These are phyloP conservation scores for Panthera tigris DNA, from an alignment of 2,113 vertebrate genomes.

Conservation along the genomic window DNA sequence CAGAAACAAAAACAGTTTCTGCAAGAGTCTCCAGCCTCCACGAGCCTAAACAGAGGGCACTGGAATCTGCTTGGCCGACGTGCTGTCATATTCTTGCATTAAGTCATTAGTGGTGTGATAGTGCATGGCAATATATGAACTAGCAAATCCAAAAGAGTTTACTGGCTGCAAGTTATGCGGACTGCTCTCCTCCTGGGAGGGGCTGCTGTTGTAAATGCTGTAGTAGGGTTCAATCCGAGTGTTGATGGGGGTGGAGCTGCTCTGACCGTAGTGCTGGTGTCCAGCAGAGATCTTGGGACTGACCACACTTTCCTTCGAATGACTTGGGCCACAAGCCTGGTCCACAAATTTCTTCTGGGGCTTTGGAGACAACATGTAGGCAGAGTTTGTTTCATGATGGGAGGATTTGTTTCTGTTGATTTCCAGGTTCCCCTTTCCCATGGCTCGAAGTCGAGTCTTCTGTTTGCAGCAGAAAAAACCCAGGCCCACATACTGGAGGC, in stretches of 20 bases:
- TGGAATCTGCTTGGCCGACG: slow-evolving; percentile 90
- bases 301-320: slow-evolving; percentile 87
- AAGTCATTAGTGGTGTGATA: slow-evolving; percentile 89
- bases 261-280: slow-evolving; percentile 89
- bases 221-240: slow-evolving; percentile 97
- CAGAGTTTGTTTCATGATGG: slow-evolving; percentile 97
- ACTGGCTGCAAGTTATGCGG: slow-evolving; percentile 89
- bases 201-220: slow-evolving; percentile 94
- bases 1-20: background rate
- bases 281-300: slow-evolving; percentile 88
- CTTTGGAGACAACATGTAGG: slow-evolving; percentile 95
- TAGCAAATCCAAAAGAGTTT: slow-evolving; percentile 90
- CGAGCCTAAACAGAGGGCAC: slow-evolving; percentile 89
- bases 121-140: slow-evolving; percentile 92
- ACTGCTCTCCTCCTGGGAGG: slow-evolving; percentile 90
- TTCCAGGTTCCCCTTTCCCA: slow-evolving; percentile 96
- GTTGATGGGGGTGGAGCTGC: slow-evolving; percentile 95
- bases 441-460: slow-evolving; percentile 93
- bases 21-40: background rate
- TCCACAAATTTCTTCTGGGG: slow-evolving; percentile 93
- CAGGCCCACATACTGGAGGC: slow-evolving; percentile 89
- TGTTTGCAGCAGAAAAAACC: slow-evolving; percentile 93
- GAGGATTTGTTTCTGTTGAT: slow-evolving; percentile 98
- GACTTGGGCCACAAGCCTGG: slow-evolving; percentile 94
- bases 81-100: slow-evolving; percentile 89